Evolutionary conservation across 2,797 vertebrate genomes (phyloP).

Genomic region (Malacoraja senta): DNA sequence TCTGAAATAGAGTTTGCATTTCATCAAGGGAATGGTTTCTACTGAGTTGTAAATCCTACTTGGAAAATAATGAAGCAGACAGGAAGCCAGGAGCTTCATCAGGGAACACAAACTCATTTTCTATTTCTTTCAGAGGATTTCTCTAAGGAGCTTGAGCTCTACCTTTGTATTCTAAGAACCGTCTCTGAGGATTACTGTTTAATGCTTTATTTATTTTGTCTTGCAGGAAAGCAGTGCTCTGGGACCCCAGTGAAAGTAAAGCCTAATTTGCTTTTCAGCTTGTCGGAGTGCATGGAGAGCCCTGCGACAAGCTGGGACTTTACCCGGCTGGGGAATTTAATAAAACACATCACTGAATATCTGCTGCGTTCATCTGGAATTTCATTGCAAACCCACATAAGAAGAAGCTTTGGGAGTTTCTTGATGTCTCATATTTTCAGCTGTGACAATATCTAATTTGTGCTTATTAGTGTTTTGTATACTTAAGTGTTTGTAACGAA

Average conservation of each 20-base stretch:
- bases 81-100: background rate
- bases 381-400: background rate
- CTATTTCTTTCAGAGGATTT: background rate
- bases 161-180: background rate
- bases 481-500: background rate
- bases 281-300: background rate
- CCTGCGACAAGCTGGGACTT: background rate
- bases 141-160: background rate
- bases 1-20: background rate
- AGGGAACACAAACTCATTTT: background rate
- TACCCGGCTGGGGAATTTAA: background rate
- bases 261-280: constrained; percentile 25
- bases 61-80: constrained; percentile 26
- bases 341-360: background rate
- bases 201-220: background rate
- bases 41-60: constrained; percentile 3
- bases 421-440: background rate
- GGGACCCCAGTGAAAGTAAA: background rate
- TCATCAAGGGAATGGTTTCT: background rate
- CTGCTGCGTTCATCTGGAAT: background rate
- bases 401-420: constrained; percentile 16
- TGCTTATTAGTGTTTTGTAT: background rate
- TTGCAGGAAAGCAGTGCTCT: constrained; percentile 1
- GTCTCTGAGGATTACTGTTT: constrained; percentile 7
- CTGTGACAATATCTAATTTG: background rate